phyloP scores from a whole-genome alignment of 2,888 invertebrate species.

The Steromphala cineraria region DNA sequence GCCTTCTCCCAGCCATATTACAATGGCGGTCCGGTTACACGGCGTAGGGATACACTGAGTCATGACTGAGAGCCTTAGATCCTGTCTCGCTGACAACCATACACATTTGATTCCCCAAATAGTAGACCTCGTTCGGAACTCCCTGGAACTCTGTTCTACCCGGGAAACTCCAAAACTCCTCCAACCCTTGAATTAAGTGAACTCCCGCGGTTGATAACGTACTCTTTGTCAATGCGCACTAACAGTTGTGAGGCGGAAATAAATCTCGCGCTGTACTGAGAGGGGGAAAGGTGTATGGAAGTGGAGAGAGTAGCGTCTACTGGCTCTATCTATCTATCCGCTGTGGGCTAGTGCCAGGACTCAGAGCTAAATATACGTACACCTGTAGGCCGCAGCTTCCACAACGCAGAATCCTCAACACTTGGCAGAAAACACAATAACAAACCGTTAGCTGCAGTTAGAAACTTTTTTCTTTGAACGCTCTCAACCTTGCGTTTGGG shows the following conservation, averaged over 20 bases:
- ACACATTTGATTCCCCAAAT: too few relatives aligned
- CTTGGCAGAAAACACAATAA: neutral
- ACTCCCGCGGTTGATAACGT: neutral
- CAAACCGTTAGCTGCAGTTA: too few relatives aligned
- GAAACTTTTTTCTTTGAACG: too few relatives aligned
- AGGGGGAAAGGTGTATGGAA: neutral
- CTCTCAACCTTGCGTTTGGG: too few relatives aligned
- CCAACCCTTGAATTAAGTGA: too few relatives aligned
- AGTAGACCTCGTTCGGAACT: too few relatives aligned
- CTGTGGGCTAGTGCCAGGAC: slow-evolving; percentile 1
- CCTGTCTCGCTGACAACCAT: neutral
- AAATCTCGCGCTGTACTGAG: neutral
- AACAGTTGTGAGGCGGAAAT: slow-evolving; percentile 20
- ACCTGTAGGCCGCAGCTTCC: neutral
- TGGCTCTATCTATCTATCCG: too few relatives aligned
- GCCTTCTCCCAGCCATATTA: slow-evolving; percentile 24
- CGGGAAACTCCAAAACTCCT: too few relatives aligned
- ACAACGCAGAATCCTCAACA: neutral
- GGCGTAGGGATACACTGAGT: slow-evolving; percentile 28
- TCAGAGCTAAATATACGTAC: slow-evolving; percentile 6
- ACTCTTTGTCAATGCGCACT: slow-evolving; percentile 14
- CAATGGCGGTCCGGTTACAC: slow-evolving; percentile 25
- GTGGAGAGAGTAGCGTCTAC: neutral
- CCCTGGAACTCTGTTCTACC: too few relatives aligned
- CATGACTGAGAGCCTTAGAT: neutral